Evolutionary conservation across 2,888 invertebrate genomes (phyloP).

Genomic region (Campoplex nolae): DNA sequence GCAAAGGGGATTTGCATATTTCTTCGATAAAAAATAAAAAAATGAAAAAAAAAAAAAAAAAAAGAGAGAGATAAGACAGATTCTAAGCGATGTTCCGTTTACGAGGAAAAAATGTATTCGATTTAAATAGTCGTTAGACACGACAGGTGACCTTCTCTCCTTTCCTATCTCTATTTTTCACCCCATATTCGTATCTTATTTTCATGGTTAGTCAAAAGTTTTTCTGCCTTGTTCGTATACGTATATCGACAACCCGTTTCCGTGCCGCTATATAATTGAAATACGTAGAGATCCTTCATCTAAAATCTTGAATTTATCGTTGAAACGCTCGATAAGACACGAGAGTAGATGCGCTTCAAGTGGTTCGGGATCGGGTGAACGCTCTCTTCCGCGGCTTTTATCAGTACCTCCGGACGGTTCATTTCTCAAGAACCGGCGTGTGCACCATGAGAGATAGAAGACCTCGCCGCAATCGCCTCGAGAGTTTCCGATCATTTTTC

Average conservation of each 20-base stretch:
- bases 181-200: background rate
- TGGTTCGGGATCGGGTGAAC: constrained; percentile 35
- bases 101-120: constrained; percentile 22
- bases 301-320: constrained; percentile 61
- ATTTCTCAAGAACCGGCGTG: constrained; percentile 70
- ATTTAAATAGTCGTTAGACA: constrained; percentile 27
- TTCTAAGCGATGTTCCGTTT: background rate
- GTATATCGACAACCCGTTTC: constrained; percentile 14
- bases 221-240: constrained; percentile 5
- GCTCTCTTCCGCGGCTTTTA: constrained; percentile 41
- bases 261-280: constrained; percentile 51
- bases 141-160: constrained; percentile 1
- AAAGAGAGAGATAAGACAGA: constrained; percentile 11
- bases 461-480: constrained; percentile 54
- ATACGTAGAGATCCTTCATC: constrained; percentile 59
- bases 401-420: constrained; percentile 57
- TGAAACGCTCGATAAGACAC: constrained; percentile 65
- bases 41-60: background rate
- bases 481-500: constrained; percentile 71
- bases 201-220: background rate
- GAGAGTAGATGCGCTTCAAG: constrained; percentile 46
- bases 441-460: constrained; percentile 47
- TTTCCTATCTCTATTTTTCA: background rate
- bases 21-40: background rate
- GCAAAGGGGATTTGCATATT: constrained; percentile 3